These are phyloP conservation scores for Anoplophora glabripennis DNA, from an alignment of 1,140 invertebrate species.

Conservation along the genomic window DNA sequence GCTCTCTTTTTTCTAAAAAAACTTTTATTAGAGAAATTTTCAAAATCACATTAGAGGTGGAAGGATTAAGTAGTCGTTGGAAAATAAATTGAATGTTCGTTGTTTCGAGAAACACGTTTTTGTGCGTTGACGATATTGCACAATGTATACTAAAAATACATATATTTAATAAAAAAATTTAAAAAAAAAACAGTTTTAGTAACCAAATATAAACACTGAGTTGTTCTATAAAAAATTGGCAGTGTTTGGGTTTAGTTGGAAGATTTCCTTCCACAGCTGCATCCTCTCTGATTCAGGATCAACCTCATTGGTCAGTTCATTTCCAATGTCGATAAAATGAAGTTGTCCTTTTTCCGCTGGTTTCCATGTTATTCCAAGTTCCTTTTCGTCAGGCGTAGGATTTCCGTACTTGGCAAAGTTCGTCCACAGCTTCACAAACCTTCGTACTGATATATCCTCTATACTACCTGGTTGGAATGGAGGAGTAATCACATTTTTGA, in stretches of 20 bases:
- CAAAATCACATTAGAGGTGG: too few species aligned
- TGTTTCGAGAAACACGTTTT: too few species aligned
- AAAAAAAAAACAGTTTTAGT: too few species aligned
- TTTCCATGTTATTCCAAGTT: slow-evolving; percentile 14
- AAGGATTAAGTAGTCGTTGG: too few species aligned
- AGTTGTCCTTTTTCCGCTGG: slow-evolving; percentile 45
- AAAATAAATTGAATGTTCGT: too few species aligned
- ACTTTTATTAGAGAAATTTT: too few species aligned
- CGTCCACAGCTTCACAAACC: slow-evolving; percentile 48
- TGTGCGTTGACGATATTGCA: too few species aligned
- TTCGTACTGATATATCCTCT: slow-evolving; percentile 28
- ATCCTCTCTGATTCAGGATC: slow-evolving; percentile 51
- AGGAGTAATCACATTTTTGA: slow-evolving; percentile 50
- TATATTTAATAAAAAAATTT: too few species aligned
- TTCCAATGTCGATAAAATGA: slow-evolving; percentile 53
- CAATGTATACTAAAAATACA: too few species aligned
- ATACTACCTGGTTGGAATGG: slow-evolving; percentile 41
- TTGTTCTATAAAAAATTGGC: too few species aligned
- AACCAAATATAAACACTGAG: too few species aligned
- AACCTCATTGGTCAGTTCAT: slow-evolving; percentile 47
- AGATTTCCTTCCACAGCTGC: slow-evolving; percentile 54
- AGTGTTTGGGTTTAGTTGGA: slow-evolving; percentile 6
- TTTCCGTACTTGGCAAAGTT: slow-evolving; percentile 52
- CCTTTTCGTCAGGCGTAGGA: slow-evolving; percentile 33
- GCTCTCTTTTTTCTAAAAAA: too few species aligned